Evolutionary conservation across 2,113 vertebrate species (phyloP), one percentile per base, ranked within the genome.

Genomic region (Pitta sordida): DNA sequence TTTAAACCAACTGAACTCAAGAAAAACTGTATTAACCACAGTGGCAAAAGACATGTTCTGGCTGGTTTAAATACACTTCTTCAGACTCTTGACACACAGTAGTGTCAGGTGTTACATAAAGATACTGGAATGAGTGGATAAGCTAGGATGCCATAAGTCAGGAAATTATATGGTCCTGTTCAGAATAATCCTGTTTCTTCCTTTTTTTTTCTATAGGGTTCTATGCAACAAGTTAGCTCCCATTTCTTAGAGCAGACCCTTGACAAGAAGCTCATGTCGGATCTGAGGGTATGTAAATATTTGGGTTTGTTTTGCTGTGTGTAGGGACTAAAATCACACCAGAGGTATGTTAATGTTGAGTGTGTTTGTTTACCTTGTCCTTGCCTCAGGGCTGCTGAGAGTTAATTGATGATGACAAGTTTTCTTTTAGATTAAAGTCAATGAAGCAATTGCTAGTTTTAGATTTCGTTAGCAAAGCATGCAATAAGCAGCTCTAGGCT

Each of bases 221-320:
- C 99, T 5, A 99, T 99, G 99, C 98, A 98, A 87, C 99, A 99
- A 97, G 99, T 99, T 65, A 99, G 99, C 91, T 98, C 98, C 81
- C 99, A 99, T 93, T 99, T 99, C 91, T 97, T 99, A 97, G 99
- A 99, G 94, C 99, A 99, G 96, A 99, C 99, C 1, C 95, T 99
- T 84, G 99, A 99, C 92, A 99, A 99, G 98, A 99, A 99, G 95
- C 98, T 99, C 78, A 99, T 99, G 99, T 99, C 99, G 6, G 99
- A 99, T 93, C 98, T 99, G 76, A 98, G 99, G 98, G 99, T 99
- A 97, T 41, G 64, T 92, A 77, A 59, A 53, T 13, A 20, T 85
- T 56, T 55, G 43, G 8, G 8, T 58, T 86, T 76, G 23, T 29
- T 70, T 69, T 41, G 43, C 22, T 71, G 3, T 56, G 17, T 55